Conservation (phyloP, 2,113 vertebrate genomes). For the Oreochromis tanganicae region DNA sequence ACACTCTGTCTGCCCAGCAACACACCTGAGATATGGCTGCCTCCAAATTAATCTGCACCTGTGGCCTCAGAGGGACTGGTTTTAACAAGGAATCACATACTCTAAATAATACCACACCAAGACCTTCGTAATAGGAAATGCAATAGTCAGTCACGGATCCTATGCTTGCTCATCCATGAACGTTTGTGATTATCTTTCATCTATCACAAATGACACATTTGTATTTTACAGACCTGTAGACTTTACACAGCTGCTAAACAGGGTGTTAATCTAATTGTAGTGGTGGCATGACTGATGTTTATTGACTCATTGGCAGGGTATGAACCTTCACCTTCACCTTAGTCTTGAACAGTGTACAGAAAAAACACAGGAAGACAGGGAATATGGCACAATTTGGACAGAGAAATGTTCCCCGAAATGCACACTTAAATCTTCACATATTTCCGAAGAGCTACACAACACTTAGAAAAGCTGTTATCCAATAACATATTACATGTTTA, state of each 20-base stretch:
- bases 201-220: background rate
- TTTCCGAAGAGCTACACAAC: background rate
- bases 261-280: slow-evolving; percentile 8
- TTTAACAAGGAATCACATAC: background rate
- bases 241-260: background rate
- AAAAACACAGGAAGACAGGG: accelerated
- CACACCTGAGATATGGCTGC: background rate
- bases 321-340: slow-evolving; percentile 7
- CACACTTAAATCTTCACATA: background rate
- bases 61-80: background rate
- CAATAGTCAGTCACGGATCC: background rate
- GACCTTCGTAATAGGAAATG: background rate
- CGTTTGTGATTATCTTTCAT: background rate
- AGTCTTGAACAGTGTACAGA: background rate
- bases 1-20: background rate
- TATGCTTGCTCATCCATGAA: background rate
- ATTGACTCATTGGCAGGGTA: background rate
- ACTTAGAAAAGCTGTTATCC: background rate
- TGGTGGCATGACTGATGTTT: background rate
- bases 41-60: slow-evolving; percentile 14
- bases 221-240: background rate
- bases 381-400: background rate
- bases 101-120: background rate
- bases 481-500: background rate
- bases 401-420: background rate